Percentiles rank a stretch among this genome's conserved stretches.
phyloP scores from a whole-genome alignment of 1,140 invertebrate genomes.

The Macrobrachium rosenbergii region DNA sequence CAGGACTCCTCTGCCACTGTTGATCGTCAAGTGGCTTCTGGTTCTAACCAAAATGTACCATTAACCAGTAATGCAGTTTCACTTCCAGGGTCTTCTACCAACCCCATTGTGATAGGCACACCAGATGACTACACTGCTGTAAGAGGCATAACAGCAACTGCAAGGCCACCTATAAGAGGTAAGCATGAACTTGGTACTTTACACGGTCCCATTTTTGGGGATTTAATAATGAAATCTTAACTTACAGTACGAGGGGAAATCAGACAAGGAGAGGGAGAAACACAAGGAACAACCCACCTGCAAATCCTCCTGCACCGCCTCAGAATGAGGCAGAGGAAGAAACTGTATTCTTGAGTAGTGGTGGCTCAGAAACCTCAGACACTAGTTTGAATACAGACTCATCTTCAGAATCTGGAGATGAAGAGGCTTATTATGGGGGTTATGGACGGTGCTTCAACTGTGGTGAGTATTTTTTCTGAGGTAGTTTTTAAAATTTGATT shows the following conservation, averaged over 20 bases:
- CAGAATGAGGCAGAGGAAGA: background rate
- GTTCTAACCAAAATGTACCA: background rate
- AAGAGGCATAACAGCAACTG: background rate
- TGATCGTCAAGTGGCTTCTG: background rate
- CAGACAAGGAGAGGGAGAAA: conserved; percentile 3
- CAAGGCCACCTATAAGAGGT: conserved; percentile 1
- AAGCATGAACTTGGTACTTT: conserved; percentile 3
- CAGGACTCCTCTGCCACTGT: too few species aligned
- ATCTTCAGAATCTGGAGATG: conserved; percentile 55
- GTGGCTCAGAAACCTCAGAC: background rate
- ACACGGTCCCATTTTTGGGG: background rate
- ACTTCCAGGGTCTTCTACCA: background rate
- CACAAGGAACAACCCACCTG: background rate
- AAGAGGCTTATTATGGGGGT: conserved; percentile 56
- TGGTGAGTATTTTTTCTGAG: conserved; percentile 43
- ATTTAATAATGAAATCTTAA: conserved; percentile 34
- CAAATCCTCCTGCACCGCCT: background rate
- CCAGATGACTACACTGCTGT: too few species aligned
- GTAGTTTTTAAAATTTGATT: too few species aligned
- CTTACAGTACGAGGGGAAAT: conserved; percentile 10
- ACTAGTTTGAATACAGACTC: conserved; percentile 28
- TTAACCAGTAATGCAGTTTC: background rate
- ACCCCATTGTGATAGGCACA: background rate
- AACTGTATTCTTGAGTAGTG: conserved; percentile 12
- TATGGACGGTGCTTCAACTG: conserved; percentile 60